Evolutionary conservation across 2,797 vertebrate genomes (phyloP), one percentile per base, ranked within the genome.

Genomic region (Catharus ustulatus): DNA sequence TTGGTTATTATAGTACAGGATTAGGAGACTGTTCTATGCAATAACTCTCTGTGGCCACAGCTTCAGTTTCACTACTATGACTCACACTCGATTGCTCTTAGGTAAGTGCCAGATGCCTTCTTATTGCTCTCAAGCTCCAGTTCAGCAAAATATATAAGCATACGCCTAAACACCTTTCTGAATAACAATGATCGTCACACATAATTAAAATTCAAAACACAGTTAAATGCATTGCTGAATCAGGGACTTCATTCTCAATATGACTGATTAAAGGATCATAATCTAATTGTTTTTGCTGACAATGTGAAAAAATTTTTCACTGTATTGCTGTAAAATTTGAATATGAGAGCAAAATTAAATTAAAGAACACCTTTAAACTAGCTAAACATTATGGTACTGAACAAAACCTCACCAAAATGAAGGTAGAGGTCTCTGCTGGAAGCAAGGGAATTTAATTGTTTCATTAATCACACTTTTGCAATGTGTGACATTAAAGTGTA

Each of bases 391-490:
- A 78, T 57, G 62, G 52, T 74, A 83, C 30, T 59, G 16, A 27
- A 71, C 74, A 87, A 87, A 83, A 46, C 0, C 1, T 4, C 9
- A 55, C 74, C 19, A 59, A 84, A 94, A 86, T 58, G 13, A 52
- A 73, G 59, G 40, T 85, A 93, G 34, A 74, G 29, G 49, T 74
- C 64, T 92, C 69, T 89, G 27, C 58, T 95, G 68, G 74, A 96
- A 95, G 76, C 85, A 67, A 92, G 87, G 62, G 40, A 91, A 87
- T 89, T 90, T 96, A 96, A 95, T 95, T 95, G 87, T 67, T 63
- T 86, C 88, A 95, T 97, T 97, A 97, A 96, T 97, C 96, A 96
- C 68, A 75, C 77, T 87, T 96, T 36, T 86, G 91, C 72, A 84
- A 76, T 95, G 89, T 15, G 36, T 94, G 94, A 96, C 82, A 84